Evolutionary conservation across 2,113 vertebrate species (phyloP).

Genomic region (Crotalus viridis): DNA sequence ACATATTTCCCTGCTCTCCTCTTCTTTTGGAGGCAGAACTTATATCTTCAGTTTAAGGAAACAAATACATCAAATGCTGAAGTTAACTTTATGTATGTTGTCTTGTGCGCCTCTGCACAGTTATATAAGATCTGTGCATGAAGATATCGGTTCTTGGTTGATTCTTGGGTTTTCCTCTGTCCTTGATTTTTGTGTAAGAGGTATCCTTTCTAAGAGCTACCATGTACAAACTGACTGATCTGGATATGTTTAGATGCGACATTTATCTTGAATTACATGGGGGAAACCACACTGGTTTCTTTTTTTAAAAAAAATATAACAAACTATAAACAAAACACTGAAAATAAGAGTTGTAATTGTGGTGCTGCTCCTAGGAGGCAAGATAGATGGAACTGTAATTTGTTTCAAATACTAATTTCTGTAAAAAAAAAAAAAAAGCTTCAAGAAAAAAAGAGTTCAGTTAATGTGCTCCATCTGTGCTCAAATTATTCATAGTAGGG

Average conservation of each 20-base stretch:
- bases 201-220: background rate
- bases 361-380: constrained; percentile 57
- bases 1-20: background rate
- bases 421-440: constrained; percentile 43
- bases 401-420: constrained; percentile 42
- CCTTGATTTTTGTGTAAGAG: background rate
- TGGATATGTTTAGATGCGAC: background rate
- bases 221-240: background rate
- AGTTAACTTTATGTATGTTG: background rate
- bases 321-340: constrained; percentile 49
- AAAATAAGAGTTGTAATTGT: constrained; percentile 46
- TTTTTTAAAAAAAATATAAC: background rate
- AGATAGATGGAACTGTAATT: constrained; percentile 55
- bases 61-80: background rate
- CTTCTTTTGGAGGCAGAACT: background rate
- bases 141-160: background rate
- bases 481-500: background rate
- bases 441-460: constrained; percentile 44
- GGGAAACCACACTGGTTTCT: constrained; percentile 18
- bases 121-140: background rate
- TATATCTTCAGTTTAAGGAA: background rate
- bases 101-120: background rate
- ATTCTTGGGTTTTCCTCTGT: background rate
- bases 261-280: constrained; percentile 1
- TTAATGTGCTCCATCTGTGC: constrained; percentile 22